A percentile compares a stretch with the other conserved stretches of the same genome.
Conservation (phyloP, 2,113 vertebrate genomes). For the Athene cunicularia region DNA sequence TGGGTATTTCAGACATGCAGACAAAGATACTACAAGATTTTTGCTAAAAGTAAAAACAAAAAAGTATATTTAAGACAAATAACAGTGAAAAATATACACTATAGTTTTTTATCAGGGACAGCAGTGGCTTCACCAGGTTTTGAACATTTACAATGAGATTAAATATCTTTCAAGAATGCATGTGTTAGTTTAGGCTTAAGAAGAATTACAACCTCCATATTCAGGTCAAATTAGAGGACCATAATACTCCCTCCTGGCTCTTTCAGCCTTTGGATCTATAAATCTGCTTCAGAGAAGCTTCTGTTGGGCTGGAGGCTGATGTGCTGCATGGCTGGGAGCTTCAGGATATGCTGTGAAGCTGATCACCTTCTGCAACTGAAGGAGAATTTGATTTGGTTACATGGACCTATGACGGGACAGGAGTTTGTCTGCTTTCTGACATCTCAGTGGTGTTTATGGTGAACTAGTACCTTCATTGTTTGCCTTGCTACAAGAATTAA, state of each 20-base stretch:
- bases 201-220: neutral
- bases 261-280: neutral
- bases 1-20: neutral
- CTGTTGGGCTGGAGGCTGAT: neutral
- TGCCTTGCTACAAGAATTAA: neutral
- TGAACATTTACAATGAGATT: neutral
- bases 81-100: neutral
- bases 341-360: neutral
- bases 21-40: neutral
- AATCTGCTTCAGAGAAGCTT: neutral
- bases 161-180: neutral
- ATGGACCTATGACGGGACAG: neutral
- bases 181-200: neutral
- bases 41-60: neutral
- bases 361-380: neutral
- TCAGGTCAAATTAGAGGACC: neutral
- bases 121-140: neutral
- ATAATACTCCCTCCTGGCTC: neutral
- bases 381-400: neutral
- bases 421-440: neutral
- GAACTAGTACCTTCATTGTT: neutral
- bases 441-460: neutral
- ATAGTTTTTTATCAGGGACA: neutral
- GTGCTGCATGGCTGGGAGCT: neutral
- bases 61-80: neutral